Percentiles rank a stretch among this genome's conserved stretches.
Conservation (phyloP, 1,140 invertebrate species). For the Cylas formicarius region DNA sequence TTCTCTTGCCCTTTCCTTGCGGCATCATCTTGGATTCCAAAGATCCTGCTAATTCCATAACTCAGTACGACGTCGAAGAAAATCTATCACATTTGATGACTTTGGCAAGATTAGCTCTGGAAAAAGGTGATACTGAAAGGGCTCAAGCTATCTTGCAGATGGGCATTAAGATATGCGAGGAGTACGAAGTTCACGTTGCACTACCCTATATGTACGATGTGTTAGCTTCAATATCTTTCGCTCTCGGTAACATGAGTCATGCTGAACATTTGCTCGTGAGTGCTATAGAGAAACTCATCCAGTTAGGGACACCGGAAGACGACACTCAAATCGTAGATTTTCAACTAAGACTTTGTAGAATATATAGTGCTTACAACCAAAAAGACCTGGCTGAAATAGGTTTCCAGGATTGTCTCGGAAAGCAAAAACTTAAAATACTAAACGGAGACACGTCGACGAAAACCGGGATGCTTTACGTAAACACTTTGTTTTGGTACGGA, state of each 20-base stretch:
- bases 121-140: slow-evolving; percentile 35
- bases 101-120: slow-evolving; percentile 33
- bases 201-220: slow-evolving; percentile 39
- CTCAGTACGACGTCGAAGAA: slow-evolving; percentile 34
- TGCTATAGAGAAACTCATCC: slow-evolving; percentile 25
- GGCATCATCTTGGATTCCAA: not conserved
- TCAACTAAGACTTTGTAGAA: slow-evolving; percentile 36
- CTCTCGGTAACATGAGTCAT: slow-evolving; percentile 33
- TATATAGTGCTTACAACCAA: slow-evolving; percentile 35
- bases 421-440: slow-evolving; percentile 35
- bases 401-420: slow-evolving; percentile 36
- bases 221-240: slow-evolving; percentile 34
- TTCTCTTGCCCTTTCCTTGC: slow-evolving; percentile 12
- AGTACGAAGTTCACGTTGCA: slow-evolving; percentile 29
- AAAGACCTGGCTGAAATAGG: slow-evolving; percentile 36
- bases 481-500: slow-evolving; percentile 39
- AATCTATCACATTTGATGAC: slow-evolving; percentile 37
- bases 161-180: slow-evolving; percentile 38
- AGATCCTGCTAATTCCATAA: slow-evolving; percentile 1
- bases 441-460: slow-evolving; percentile 33
- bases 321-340: slow-evolving; percentile 37
- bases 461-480: slow-evolving; percentile 38
- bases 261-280: slow-evolving; percentile 35
- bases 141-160: slow-evolving; percentile 37
- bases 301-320: slow-evolving; percentile 25